Evolutionary conservation across 2,888 invertebrate species (phyloP).

Genomic region (Erebia ligea): DNA sequence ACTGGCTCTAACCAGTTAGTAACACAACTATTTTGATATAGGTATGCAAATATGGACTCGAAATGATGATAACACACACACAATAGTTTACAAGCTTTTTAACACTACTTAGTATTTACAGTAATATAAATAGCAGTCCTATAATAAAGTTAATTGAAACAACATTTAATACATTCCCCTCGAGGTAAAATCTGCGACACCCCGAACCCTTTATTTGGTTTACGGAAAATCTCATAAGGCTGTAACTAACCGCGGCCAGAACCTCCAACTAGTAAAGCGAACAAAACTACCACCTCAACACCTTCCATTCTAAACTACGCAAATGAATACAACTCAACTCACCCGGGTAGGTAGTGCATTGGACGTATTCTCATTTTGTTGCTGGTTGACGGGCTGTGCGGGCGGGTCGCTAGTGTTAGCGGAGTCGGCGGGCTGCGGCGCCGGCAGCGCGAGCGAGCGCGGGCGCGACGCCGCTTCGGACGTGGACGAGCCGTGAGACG

Average conservation of each 20-base stretch:
- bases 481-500: slow-evolving; percentile 65
- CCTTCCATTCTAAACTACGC: not conserved
- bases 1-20: slow-evolving; percentile 23
- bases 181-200: not conserved
- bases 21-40: not conserved
- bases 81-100: not conserved
- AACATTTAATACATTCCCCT: not conserved
- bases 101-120: not conserved
- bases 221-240: not conserved
- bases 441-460: slow-evolving; percentile 63
- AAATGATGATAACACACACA: not conserved
- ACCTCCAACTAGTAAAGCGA: not conserved
- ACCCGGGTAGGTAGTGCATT: slow-evolving; percentile 22
- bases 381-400: slow-evolving; percentile 30
- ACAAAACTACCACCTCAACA: slow-evolving; percentile 1
- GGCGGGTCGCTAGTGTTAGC: slow-evolving; percentile 30
- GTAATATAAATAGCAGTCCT: not conserved
- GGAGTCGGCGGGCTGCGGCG: slow-evolving; percentile 44
- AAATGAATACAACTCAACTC: slow-evolving; percentile 1
- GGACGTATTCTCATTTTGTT: slow-evolving; percentile 26
- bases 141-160: no score
- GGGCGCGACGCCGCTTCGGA: slow-evolving; percentile 73
- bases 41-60: not conserved
- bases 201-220: not conserved
- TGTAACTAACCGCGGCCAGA: not conserved